Evolutionary conservation across 2,113 vertebrate genomes (phyloP), one percentile per base, ranked within the genome.

Genomic region (Thalassoma bifasciatum): DNA sequence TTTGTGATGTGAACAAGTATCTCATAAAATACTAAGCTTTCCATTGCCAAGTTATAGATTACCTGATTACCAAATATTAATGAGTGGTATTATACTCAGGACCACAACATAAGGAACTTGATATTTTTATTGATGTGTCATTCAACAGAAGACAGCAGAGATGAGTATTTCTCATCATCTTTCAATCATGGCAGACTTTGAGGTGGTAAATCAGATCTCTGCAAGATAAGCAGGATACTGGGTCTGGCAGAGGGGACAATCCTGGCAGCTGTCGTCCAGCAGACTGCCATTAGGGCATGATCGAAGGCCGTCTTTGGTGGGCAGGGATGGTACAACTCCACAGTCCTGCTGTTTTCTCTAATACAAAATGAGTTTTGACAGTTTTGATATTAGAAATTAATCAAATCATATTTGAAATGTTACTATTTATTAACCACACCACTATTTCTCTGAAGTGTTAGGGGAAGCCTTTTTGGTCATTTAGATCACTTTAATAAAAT

Each of bases 151-250:
- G 13, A 13, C 49, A 69, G 21, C 76, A 30, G 46, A 47, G 14
- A 58, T 10, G 11, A 46, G 8, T 19, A 19, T 5, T 38, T 24
- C 5, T 4, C 26, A 5, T 38, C 21, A 37, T 56, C 46, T 87
- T 71, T 49, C 46, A 97, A 69, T 93, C 83, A 13, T 90, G 86
- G 84, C 96, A 98, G 63, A 90, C 86, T 26, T 98, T 96, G 52
- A 98, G 76, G 40, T 98, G 97, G 11, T 89, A 87, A 0, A 98
- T 88, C 38, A 98, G 90, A 36, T 98, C 94, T 38, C 93, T 85
- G 0, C 97, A 94, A 13, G 92, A 10, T 94, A 94, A 24, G 94
- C 93, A 30, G 94, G 95, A 66, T 96, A 98, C 61, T 89, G 75
- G 0, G 61, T 62, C 57, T 61, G 89, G 85, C 96, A 98, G 49